phyloP scores from a whole-genome alignment of 1,140 invertebrate species.

The Periplaneta americana region DNA sequence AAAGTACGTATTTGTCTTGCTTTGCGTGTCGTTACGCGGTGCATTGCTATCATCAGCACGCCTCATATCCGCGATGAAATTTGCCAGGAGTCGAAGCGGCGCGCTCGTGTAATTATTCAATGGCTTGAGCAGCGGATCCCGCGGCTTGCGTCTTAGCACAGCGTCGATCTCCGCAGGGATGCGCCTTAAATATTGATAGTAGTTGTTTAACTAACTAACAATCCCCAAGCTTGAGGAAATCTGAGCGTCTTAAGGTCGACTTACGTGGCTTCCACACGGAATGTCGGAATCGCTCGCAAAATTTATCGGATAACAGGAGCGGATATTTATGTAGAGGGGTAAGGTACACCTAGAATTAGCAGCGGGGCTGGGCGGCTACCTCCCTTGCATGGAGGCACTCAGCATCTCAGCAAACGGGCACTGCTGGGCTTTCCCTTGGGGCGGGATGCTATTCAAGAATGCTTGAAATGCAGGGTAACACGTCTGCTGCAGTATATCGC shows the following conservation, averaged over 20 bases:
- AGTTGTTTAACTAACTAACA: neutral
- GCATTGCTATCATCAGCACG: neutral
- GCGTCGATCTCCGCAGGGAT: neutral
- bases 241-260: neutral
- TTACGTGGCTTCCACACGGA: no score
- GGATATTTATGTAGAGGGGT: no score
- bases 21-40: neutral
- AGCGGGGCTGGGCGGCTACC: no score
- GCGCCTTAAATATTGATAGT: neutral
- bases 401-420: no score
- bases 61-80: neutral
- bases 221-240: neutral
- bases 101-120: neutral
- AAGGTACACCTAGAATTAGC: no score
- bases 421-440: no score
- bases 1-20: neutral
- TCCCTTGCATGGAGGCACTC: no score
- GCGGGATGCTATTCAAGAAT: no score
- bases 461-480: no score
- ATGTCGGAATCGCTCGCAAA: no score
- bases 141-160: neutral
- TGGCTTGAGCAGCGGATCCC: neutral
- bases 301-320: no score
- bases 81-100: neutral
- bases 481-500: no score